Percentiles rank a stretch among this genome's conserved stretches.
phyloP scores from a whole-genome alignment of 2,797 vertebrate genomes.

The Myotis pilosus region DNA sequence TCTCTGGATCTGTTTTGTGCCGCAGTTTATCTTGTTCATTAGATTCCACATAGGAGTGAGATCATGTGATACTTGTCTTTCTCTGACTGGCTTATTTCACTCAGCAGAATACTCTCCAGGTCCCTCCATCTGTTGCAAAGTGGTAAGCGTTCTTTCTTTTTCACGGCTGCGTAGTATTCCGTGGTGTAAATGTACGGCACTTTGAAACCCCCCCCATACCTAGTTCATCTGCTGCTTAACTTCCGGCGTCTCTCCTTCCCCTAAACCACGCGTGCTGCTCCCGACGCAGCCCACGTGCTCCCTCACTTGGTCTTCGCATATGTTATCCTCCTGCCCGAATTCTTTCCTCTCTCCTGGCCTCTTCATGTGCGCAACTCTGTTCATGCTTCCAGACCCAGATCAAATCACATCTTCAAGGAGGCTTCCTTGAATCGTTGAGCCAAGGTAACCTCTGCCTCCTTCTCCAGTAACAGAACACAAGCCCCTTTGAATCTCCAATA shows the following conservation, averaged over 20 bases:
- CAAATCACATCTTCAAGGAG: neutral
- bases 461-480: neutral
- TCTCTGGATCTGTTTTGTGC: too few species aligned
- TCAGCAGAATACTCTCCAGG: too few species aligned
- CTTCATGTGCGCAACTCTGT: neutral
- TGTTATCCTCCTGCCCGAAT: neutral
- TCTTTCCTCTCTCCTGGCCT: neutral
- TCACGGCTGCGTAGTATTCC: too few species aligned
- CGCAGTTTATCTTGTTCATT: too few species aligned
- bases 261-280: rapidly evolving
- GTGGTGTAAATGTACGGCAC: too few species aligned
- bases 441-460: neutral
- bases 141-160: too few species aligned
- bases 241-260: neutral
- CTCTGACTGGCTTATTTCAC: too few species aligned
- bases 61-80: too few species aligned
- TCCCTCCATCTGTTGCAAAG: too few species aligned
- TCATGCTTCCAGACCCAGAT: neutral
- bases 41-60: too few species aligned
- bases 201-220: neutral
- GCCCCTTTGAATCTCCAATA: neutral
- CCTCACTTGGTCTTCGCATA: neutral
- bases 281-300: rapidly evolving
- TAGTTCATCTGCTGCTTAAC: neutral
- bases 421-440: rapidly evolving